Percentiles rank a stretch among this genome's conserved stretches.
These are phyloP conservation scores for Tichodroma muraria DNA, from an alignment of 2,113 vertebrate species.

Conservation along the genomic window DNA sequence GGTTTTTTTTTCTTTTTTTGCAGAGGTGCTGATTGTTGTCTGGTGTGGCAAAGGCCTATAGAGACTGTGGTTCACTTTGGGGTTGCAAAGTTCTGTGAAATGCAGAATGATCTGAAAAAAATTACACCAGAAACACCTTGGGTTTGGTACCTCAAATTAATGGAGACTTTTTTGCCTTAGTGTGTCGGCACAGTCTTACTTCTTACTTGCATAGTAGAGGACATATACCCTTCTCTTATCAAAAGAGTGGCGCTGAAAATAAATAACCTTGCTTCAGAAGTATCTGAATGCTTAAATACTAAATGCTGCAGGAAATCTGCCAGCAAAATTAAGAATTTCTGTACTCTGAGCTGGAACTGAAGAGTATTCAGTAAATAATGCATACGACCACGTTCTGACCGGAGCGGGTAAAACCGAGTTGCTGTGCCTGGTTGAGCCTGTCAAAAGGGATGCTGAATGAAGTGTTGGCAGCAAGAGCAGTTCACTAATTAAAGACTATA, in stretches of 20 bases:
- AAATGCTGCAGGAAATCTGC: not conserved
- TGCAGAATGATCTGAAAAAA: not conserved
- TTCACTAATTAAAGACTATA: slow-evolving; percentile 8
- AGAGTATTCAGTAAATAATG: not conserved
- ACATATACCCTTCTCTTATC: not conserved
- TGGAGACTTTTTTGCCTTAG: not conserved
- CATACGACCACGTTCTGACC: accelerated
- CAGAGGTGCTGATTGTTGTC: not conserved
- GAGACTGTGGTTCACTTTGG: not conserved
- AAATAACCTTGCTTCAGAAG: not conserved
- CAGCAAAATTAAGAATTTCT: not conserved
- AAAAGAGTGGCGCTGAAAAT: not conserved
- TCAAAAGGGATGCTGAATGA: not conserved
- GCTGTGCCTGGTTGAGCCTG: not conserved
- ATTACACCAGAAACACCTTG: not conserved
- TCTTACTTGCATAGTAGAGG: not conserved
- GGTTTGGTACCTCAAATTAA: not conserved
- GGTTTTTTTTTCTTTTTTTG: not conserved
- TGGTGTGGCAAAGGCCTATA: not conserved
- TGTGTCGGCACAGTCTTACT: not conserved
- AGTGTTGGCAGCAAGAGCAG: not conserved
- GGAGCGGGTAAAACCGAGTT: not conserved
- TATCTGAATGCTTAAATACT: not conserved
- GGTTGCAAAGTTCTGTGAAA: not conserved
- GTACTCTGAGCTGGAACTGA: not conserved